Base-by-base conservation (phyloP, 2,888 invertebrate genomes). In the Chouioia cunea region DNA sequence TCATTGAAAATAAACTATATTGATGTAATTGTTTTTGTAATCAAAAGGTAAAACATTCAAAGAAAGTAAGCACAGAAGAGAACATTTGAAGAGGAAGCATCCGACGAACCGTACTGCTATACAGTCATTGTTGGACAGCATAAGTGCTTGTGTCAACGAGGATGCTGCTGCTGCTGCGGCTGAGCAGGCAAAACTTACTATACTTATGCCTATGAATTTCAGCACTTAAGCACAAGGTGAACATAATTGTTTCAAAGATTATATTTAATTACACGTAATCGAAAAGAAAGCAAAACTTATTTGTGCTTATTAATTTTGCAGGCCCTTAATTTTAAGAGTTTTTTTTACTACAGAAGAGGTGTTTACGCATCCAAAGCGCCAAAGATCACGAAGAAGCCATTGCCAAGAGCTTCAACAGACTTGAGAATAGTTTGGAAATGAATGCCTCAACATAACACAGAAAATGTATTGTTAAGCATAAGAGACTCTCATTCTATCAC, bases 81-180 rank as follows among this genome's bases (percentile, higher is more conserved):
- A 86, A 63, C 86, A 86, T 47, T 79, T 81, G 4, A 85, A 84
- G 67, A 74, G 84, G 16, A 84, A 85, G 72, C 85, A 85, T 71
- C 81, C 74, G 12, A 70, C 53, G 20, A 74, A 71, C 20, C 60
- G 70, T 60, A 83, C 79, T 59, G 81, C 82, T 10, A 83, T 85
- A 70, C 84, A 85, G 71, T 82, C 77, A 59, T 76, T 85, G 8
- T 63, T 85, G 43, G 81, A 83, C 63, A 84, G 82, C 71, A 83
- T 84, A 43, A 81, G 80, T 18, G 80, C 82, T 10, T 83, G 82
- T 62, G 79, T 79, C 3, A 77, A 79, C 18, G 83, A 83, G n/a
- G 83, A 83, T 65, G 71, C 77, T 16, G 66, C 73, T 20, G 44
- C 36, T 47, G 43, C 77, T 15, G 75, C 75, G 4, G 79, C 79